Base-by-base conservation (phyloP, 2,797 vertebrate genomes). In the Lindbergichthys nudifrons region DNA sequence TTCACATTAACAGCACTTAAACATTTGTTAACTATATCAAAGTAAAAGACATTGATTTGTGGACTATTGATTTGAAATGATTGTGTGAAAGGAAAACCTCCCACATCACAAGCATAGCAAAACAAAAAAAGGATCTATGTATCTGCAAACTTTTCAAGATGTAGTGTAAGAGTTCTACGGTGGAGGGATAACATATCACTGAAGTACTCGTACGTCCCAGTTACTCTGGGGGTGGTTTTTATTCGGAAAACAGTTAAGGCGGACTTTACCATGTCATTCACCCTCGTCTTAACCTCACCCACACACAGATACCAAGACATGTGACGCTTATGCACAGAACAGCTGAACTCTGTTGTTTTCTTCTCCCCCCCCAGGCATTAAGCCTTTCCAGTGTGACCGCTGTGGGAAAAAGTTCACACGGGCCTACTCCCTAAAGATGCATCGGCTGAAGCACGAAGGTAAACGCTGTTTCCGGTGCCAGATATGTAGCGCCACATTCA, bases 401-500 rank as follows among this genome's bases (percentile, higher is more conserved):
- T 99, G 98, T 95, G 98, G 98, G 96, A 99, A 99, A 99, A 99
- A 99, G 96, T 99, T 99, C 96, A 99, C 98, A 95, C 96, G 98
- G 94, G 98, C 98, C 95, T 99, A 99, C 96, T 99, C 98, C 92
- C 94, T 99, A 94, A 99, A 99, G 98, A 99, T 99, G 98, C 98
- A 99, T 94, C 98, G 98, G 95, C 98, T 99, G 95, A 99, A 99
- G 96, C 98, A 99, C 95, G 98, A 99, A 99, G 98, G 98, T 98
- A 99, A 99, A 99, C 98, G 98, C 96, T 99, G 98, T 98, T 99
- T 99, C 98, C 98, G 97, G 92, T 99, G 98, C 98, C 98, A 99
- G 97, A 99, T 99, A 94, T 99, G 98, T 98, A 99, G 98, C 95
- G 98, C 98, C 96, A 99, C 98, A 96, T 99, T 99, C 97, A 99